These are phyloP conservation scores for Hoplostethus mediterraneus DNA, from an alignment of 2,797 vertebrate species.

Conservation along the genomic window DNA sequence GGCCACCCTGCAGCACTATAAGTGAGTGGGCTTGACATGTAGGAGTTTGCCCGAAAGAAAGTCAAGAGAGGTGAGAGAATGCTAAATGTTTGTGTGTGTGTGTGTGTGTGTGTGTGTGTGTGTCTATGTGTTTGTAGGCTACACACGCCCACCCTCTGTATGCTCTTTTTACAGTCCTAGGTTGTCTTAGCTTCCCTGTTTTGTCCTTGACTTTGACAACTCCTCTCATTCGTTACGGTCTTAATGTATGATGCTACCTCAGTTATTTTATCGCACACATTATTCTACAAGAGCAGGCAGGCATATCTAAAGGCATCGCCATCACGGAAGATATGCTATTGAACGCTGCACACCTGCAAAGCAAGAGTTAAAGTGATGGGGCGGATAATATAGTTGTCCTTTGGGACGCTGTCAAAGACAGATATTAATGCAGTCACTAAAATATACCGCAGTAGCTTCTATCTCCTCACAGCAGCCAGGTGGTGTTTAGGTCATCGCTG, in stretches of 20 bases:
- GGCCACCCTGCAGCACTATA: no score
- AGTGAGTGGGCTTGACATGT: background rate
- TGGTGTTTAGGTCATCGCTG: slow-evolving; percentile 3
- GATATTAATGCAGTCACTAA: slow-evolving; percentile 44
- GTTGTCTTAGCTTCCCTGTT: slow-evolving; percentile 24
- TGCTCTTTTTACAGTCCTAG: slow-evolving; percentile 50
- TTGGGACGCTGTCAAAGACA: slow-evolving; percentile 47
- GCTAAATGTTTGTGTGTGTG: background rate
- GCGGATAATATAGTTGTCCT: slow-evolving; percentile 29
- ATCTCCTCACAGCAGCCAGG: slow-evolving; percentile 35
- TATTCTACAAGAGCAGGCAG: slow-evolving; percentile 6
- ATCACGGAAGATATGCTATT: slow-evolving; percentile 15
- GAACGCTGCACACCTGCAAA: slow-evolving; percentile 21
- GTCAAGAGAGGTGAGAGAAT: slow-evolving; percentile 12
- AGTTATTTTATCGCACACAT: slow-evolving; percentile 30
- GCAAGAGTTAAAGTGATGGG: slow-evolving; percentile 39
- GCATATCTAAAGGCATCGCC: slow-evolving; percentile 28
- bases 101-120: slow-evolving; percentile 8
- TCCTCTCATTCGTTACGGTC: slow-evolving; percentile 29
- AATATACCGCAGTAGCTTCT: slow-evolving; percentile 35
- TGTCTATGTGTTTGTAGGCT: slow-evolving; percentile 39
- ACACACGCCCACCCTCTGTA: slow-evolving; percentile 18
- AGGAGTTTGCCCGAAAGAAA: slow-evolving; percentile 1
- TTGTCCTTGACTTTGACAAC: slow-evolving; percentile 58
- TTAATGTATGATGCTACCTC: slow-evolving; percentile 11